Evolutionary conservation across 2,797 vertebrate species (phyloP).

Genomic region (Sebastes hubbsi): DNA sequence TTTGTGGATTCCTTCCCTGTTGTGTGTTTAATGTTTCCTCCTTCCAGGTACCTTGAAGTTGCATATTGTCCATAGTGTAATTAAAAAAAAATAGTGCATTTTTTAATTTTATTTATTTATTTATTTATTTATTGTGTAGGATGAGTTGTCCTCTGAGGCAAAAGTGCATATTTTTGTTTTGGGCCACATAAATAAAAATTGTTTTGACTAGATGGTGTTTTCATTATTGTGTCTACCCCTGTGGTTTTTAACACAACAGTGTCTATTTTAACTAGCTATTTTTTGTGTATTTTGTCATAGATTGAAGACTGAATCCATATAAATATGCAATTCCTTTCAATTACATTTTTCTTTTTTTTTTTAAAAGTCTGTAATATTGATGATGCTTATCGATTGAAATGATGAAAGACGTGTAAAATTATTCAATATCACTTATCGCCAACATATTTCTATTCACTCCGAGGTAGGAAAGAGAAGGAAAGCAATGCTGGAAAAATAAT

Average conservation of each 20-base stretch:
- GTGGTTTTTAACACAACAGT: background rate
- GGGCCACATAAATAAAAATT: background rate
- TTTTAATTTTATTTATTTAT: background rate
- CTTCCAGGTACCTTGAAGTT: background rate
- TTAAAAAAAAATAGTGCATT: too few species aligned
- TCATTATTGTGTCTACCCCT: background rate
- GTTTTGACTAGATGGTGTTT: background rate
- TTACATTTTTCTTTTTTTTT: background rate
- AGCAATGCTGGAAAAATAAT: background rate
- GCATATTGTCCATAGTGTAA: background rate
- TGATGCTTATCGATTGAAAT: background rate
- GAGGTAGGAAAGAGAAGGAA: background rate
- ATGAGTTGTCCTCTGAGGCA: background rate
- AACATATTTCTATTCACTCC: background rate
- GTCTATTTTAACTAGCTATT: background rate
- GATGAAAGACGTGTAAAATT: background rate
- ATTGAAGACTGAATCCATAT: background rate
- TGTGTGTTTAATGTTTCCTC: background rate
- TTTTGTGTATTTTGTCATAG: background rate
- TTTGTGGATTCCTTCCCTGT: background rate
- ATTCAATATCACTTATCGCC: background rate
- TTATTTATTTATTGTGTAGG: background rate
- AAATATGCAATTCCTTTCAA: background rate
- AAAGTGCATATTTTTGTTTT: background rate
- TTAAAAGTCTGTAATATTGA: background rate